Evolutionary conservation across 2,113 vertebrate genomes (phyloP), one percentile per base, ranked within the genome.

Genomic region (Jacana jacana): DNA sequence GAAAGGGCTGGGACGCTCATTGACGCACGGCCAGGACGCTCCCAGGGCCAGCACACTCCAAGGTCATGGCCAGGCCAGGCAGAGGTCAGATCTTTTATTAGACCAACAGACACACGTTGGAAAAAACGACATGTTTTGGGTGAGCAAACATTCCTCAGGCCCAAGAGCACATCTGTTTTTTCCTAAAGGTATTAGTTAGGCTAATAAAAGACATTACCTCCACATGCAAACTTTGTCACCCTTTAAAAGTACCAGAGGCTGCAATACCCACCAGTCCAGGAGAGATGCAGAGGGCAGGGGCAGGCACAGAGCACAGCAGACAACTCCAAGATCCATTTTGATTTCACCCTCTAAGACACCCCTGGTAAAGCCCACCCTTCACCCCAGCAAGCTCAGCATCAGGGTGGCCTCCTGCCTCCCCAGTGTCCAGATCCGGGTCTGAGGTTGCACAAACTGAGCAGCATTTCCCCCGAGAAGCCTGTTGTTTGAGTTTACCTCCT

Each of bases 201-300:
- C 93, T 96, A 97, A 95, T 93, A 96, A 95, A 96, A 96, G 93
- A 91, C 71, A 94, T 87, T 87, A 91, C 81, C 77, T 65, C 86
- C 61, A 73, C 93, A 63, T 0, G 0, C 71, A 97, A 95, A 95
- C 94, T 95, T 93, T 89, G 84, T 20, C 70, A 86, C 89, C 83
- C 91, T 92, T 87, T 48, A 84, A 92, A 95, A 20, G 57, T 46
- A 75, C 30, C 64, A 27, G 65, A 71, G 73, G 81, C 48, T 81
- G 54, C 57, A 73, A 68, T 3, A 69, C 46, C 75, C 80, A 40
- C 30, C 63, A 80, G 15, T 19, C 52, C 23, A 2, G 40, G 49
- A 54, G 40, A 70, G 83, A 73, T 3, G 15, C 30, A 15, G 48
- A 48, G 77, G 82, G 48, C 66, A 68, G 52, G 42, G 89, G 54